Conservation (phyloP, 2,113 vertebrate species). For the Centropristis striata region DNA sequence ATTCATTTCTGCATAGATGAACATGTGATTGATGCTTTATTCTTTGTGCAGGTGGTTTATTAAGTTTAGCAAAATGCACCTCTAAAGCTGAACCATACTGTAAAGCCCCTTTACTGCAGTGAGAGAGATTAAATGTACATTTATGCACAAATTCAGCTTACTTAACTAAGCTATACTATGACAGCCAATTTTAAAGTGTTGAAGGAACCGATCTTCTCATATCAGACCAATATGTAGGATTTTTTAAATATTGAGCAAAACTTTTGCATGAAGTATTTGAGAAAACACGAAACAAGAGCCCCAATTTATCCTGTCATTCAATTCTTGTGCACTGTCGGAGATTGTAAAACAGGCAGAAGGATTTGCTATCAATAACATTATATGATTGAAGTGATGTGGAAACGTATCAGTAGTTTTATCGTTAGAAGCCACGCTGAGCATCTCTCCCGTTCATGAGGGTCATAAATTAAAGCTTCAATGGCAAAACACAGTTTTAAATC, state of each 20-base stretch:
- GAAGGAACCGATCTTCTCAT: too few species aligned
- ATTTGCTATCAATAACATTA: not conserved
- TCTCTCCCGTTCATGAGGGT: not conserved
- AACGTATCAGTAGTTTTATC: not conserved
- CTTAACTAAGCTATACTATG: too few species aligned
- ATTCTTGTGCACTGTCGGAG: not conserved
- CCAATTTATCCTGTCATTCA: not conserved
- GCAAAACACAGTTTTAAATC: not conserved
- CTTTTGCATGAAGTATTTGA: too few species aligned
- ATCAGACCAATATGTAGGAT: too few species aligned
- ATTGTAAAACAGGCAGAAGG: not conserved
- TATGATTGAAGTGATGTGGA: not conserved
- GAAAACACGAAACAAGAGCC: not conserved
- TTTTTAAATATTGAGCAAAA: too few species aligned
- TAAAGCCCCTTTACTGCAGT: not conserved
- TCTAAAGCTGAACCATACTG: not conserved
- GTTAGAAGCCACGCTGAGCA: not conserved
- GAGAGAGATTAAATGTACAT: not conserved
- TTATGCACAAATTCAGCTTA: not conserved
- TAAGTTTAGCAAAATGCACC: not conserved
- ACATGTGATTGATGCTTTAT: slow-evolving; percentile 3
- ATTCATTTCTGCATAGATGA: slow-evolving; percentile 14
- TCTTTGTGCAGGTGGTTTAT: slow-evolving; percentile 33
- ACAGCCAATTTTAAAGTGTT: not conserved
- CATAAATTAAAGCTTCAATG: not conserved